A percentile compares a stretch with the other conserved stretches of the same genome.
phyloP scores from a whole-genome alignment of 2,888 invertebrate genomes.

The Drosophila tanythrix region DNA sequence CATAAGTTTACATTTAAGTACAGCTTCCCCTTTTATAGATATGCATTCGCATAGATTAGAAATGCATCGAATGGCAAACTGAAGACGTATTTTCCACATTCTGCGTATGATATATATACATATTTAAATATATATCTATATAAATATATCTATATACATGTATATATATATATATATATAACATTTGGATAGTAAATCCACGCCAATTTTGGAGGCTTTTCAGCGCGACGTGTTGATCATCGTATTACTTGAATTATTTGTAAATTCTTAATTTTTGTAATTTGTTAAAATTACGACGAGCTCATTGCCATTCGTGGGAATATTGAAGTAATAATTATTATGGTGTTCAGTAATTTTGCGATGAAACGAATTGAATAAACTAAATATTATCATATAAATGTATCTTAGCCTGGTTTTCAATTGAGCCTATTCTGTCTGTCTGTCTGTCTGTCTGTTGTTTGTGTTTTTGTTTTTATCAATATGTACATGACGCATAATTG shows the following conservation, averaged over 20 bases:
- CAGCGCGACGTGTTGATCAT: background rate
- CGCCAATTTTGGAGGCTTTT: background rate
- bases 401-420: background rate
- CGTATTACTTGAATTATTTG: background rate
- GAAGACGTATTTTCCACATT: background rate
- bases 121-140: background rate
- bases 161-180: background rate
- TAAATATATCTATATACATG: background rate
- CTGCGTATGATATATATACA: background rate
- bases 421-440: background rate
- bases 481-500: background rate
- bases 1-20: background rate
- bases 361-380: background rate
- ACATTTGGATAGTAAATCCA: background rate
- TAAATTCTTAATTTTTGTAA: background rate
- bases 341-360: background rate
- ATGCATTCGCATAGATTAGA: background rate
- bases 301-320: background rate
- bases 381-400: background rate
- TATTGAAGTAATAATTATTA: background rate
- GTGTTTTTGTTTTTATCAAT: background rate
- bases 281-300: too few species aligned
- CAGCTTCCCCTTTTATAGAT: background rate
- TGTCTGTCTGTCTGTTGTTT: background rate
- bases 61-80: background rate